Base-by-base conservation (phyloP, 2,888 invertebrate genomes). In the Helleia helle region DNA sequence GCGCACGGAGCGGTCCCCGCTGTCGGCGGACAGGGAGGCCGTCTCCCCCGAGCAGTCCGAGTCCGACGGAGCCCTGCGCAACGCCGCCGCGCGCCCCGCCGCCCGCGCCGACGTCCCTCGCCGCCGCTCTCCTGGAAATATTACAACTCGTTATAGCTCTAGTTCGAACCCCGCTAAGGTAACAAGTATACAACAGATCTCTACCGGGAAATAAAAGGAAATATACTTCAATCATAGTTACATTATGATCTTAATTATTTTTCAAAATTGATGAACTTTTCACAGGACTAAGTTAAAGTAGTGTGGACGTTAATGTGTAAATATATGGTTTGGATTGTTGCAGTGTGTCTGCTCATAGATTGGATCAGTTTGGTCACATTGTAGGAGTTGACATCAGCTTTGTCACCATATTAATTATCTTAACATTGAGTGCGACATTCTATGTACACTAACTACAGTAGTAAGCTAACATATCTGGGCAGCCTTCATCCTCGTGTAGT, bases 1-100 rank as follows among this genome's bases (percentile, higher is more conserved):
- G 5, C 74, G 50, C 15, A 70, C 62, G 9, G 67, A 71, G 8
- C 80, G 62, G 49, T 85, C 85, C 0, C 76, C 85, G 56, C 83
- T 84, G 55, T 86, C 86, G 0, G 83, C 83, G 0, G 86, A 86
- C 48, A 85, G 63, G 6, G 84, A 84, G 1, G 83, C 84, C 0
- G 86, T 86, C 59, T 85, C 86, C 0, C 72, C 85, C 1, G 83
- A 83, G 57, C 84, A 84, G 62, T 85, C 86, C 0, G 84, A 84
- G 59, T 86, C 86, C 0, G 86, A 86, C 0, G 83, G 83, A 11
- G 75, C 80, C 25, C 80, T 56, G 1, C 79, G 79, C 37, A 72
- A 61, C 47, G 52, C 84, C 47, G 71, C 72, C 53, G 70, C 80
- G 44, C 67, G 70, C 52, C 65, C 88, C 54, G 59, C 84, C 59